Base-by-base conservation (phyloP, 1,140 invertebrate genomes). In the Hylaeus anthracinus region DNA sequence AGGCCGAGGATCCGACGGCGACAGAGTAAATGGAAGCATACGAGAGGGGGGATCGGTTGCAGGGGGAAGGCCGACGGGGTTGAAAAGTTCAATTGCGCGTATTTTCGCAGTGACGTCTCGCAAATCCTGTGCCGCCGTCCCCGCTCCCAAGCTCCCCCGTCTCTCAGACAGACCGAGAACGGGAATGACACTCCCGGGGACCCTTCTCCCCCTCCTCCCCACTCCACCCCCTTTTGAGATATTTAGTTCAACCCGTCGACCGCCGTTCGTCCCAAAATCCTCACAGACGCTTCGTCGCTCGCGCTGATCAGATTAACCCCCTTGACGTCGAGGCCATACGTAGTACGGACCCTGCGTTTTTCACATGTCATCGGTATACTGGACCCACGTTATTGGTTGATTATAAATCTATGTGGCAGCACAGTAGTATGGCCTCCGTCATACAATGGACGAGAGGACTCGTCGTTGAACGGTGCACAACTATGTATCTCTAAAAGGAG, bases 11-110 rank as follows among this genome's bases (percentile, higher is more conserved):
- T 86, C 86, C 86, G 84, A 85, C 82, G 73, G 84, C 86, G 80
- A 83, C 82, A 76, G 64, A 81, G 74, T 82, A 86, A 88, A 88
- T 85, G 79, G 83, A 81, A 71, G 70, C 72, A 72, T 60, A 79
- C 72, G 81, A 74, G 64, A 45, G 61, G 70, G 65, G 74, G 75
- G 64, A 79, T 79, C 73, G 83, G 81, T 76, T 79, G 88, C 74
- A 53, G 45, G 56, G 77, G 61, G 74, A 61, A 86, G 81, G 61
- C 85, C 82, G 83, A 87, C 86, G 85, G 91, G 92, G 91, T 93
- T 93, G 92, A 91, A 93, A 93, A 93, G 92, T 93, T 93, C 91
- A 93, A 93, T 93, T 93, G 92, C 92, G 90, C 92, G 91, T 92
- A 92, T 92, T 93, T 93, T 93, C 91, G 88, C 85, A 87, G 87